Percentiles rank a stretch among this genome's conserved stretches.
Evolutionary conservation across 2,888 invertebrate genomes (phyloP).

Genomic region (Amphimallon solstitiale): DNA sequence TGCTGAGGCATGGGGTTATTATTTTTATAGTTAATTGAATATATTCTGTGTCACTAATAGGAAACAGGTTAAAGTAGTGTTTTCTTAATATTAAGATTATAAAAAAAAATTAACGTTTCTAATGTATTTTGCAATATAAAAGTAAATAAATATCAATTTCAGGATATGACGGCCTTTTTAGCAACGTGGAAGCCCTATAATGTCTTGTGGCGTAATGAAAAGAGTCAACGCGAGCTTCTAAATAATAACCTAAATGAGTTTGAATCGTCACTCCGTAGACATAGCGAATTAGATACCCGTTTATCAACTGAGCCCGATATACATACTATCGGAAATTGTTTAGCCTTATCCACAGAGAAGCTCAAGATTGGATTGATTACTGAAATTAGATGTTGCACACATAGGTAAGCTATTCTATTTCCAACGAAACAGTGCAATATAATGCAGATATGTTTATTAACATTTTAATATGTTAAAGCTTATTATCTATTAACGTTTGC

Average conservation of each 20-base stretch:
- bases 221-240: conserved; percentile 79
- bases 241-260: conserved; percentile 80
- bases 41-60: too few species aligned
- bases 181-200: conserved; percentile 90
- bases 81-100: too few species aligned
- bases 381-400: conserved; percentile 77
- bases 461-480: too few species aligned
- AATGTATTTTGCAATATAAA: too few species aligned
- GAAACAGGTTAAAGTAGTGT: too few species aligned
- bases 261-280: conserved; percentile 76
- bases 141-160: conserved; percentile 23
- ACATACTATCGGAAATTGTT: conserved; percentile 74
- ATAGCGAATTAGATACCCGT: conserved; percentile 80
- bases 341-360: conserved; percentile 83
- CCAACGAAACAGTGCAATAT: too few species aligned
- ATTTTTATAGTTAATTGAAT: too few species aligned
- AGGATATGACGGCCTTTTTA: conserved; percentile 85
- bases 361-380: conserved; percentile 86
- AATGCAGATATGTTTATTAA: too few species aligned
- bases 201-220: conserved; percentile 87
- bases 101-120: too few species aligned
- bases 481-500: neutral
- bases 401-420: conserved; percentile 52
- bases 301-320: conserved; percentile 78
- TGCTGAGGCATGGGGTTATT: too few species aligned